phyloP scores from a whole-genome alignment of 2,888 invertebrate species.

The Dorcus parallelipipedus region DNA sequence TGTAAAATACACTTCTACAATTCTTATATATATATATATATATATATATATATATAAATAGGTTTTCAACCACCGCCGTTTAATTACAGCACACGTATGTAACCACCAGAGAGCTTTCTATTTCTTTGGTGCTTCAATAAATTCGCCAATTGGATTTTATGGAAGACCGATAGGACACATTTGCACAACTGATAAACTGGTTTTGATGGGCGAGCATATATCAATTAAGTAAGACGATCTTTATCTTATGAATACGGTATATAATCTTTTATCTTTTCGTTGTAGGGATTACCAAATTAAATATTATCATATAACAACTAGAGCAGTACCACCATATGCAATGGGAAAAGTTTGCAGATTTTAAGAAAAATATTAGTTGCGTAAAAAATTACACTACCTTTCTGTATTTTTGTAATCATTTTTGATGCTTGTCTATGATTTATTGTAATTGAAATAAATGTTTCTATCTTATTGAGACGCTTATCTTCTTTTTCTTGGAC shows the following conservation, averaged over 20 bases:
- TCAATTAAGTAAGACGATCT: conserved; percentile 5
- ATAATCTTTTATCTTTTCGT: conserved; percentile 18
- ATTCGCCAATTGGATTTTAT: conserved; percentile 54
- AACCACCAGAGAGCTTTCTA: conserved; percentile 58
- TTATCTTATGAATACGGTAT: conserved; percentile 50
- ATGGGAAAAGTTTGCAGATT: conserved; percentile 34
- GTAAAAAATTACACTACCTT: too few species aligned
- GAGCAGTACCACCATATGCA: conserved; percentile 49
- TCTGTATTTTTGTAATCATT: too few species aligned
- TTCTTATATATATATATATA: too few species aligned
- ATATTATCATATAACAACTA: conserved; percentile 53
- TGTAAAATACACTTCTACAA: too few species aligned
- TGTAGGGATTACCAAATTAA: conserved; percentile 48
- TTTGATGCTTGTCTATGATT: too few species aligned
- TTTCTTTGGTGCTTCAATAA: conserved; percentile 60
- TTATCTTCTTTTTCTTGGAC: too few species aligned
- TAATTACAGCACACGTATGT: conserved; percentile 55
- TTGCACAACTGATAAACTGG: background rate
- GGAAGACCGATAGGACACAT: conserved; percentile 49
- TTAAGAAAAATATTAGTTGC: background rate
- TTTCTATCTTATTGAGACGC: too few species aligned
- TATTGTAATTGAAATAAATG: too few species aligned
- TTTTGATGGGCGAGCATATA: conserved; percentile 17
- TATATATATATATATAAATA: too few species aligned
- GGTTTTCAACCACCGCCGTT: conserved; percentile 8